Conservation (phyloP, 2,888 invertebrate genomes). For the Tricholauxania praeusta region DNA sequence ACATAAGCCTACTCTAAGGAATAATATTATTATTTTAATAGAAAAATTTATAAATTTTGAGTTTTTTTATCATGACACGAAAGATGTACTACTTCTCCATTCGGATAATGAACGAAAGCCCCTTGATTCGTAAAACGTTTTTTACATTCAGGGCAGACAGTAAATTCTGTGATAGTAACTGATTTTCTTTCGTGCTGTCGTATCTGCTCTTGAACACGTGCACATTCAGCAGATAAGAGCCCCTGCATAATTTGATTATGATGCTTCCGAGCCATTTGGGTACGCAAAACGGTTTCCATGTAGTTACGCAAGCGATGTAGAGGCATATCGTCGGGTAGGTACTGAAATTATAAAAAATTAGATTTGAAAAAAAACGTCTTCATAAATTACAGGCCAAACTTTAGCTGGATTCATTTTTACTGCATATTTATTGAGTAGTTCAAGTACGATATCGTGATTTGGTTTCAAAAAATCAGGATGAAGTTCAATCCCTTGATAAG, state of each 20-base stretch:
- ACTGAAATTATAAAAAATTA: conserved; percentile 64
- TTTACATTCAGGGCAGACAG: conserved; percentile 91
- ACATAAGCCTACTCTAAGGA: neutral
- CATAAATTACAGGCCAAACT: conserved; percentile 68
- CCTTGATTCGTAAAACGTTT: conserved; percentile 94
- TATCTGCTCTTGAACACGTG: conserved; percentile 83
- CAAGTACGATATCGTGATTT: conserved; percentile 83
- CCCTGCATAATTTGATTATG: conserved; percentile 85
- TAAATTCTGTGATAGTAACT: conserved; percentile 86
- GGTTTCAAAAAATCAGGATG: conserved; percentile 77
- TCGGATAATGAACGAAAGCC: conserved; percentile 92
- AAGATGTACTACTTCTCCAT: conserved; percentile 92
- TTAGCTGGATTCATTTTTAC: conserved; percentile 85
- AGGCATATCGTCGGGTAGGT: conserved; percentile 85
- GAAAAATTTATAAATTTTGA: conserved; percentile 9
- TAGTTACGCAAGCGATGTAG: conserved; percentile 82
- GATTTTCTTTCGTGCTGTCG: conserved; percentile 85
- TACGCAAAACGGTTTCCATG: conserved; percentile 82
- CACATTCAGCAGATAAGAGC: conserved; percentile 85
- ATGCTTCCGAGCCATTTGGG: conserved; percentile 79
- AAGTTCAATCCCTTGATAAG: conserved; percentile 63
- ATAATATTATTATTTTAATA: neutral
- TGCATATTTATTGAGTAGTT: conserved; percentile 86
- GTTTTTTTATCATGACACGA: conserved; percentile 77
- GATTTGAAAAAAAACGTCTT: neutral